Evolutionary conservation across 2,113 vertebrate species (phyloP).

Genomic region (Propithecus coquereli): DNA sequence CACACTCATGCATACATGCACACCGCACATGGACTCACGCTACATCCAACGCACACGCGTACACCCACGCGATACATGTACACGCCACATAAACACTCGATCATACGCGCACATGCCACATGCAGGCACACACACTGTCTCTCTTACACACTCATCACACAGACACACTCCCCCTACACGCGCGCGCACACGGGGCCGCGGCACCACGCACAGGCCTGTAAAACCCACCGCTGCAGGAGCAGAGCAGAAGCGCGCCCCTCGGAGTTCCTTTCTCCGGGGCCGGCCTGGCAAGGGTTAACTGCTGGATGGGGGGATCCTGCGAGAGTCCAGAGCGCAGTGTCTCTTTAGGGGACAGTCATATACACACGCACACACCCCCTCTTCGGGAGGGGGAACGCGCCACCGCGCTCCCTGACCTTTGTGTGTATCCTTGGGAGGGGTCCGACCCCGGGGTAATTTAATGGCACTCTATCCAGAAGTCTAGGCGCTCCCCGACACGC

Average conservation of each 20-base stretch:
- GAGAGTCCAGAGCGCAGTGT: no score
- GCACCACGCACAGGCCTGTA: neutral
- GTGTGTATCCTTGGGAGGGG: neutral
- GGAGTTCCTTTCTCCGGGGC: neutral
- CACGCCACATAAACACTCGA: neutral
- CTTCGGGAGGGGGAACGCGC: rapidly evolving
- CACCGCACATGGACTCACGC: neutral
- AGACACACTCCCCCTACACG: neutral
- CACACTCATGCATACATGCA: neutral
- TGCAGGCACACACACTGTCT: neutral
- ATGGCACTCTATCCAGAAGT: neutral
- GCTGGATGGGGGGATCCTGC: neutral
- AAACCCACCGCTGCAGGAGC: neutral
- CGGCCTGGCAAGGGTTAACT: neutral
- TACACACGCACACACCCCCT: neutral
- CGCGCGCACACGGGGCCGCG: neutral
- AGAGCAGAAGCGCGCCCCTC: neutral
- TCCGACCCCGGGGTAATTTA: neutral
- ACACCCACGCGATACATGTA: neutral
- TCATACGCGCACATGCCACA: neutral
- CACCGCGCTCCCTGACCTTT: neutral
- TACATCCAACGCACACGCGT: neutral
- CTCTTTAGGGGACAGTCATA: no score
- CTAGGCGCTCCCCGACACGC: neutral
- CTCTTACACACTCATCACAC: neutral